These are phyloP conservation scores for Mus pahari DNA, from an alignment of 2,113 vertebrate species.

Conservation along the genomic window DNA sequence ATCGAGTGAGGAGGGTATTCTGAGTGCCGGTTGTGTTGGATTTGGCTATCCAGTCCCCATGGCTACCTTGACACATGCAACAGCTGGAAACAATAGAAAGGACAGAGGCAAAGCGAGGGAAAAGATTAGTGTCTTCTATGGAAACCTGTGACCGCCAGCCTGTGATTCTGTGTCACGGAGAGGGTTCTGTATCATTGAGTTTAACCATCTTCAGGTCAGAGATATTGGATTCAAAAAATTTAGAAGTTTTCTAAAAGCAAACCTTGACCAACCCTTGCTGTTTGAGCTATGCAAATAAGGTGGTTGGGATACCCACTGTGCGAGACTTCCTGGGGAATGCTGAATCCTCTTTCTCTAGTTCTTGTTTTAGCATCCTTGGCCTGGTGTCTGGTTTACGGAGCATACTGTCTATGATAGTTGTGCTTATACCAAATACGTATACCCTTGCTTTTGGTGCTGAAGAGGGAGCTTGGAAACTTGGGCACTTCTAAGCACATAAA, in stretches of 20 bases:
- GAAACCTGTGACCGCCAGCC: not conserved
- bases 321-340: not conserved
- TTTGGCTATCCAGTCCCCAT: not conserved
- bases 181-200: not conserved
- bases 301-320: no score
- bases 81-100: not conserved
- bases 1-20: rapidly evolving
- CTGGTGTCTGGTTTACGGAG: not conserved
- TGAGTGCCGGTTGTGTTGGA: rapidly evolving
- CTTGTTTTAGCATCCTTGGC: not conserved
- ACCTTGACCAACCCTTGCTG: not conserved
- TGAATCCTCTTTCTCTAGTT: not conserved
- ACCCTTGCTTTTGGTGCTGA: not conserved
- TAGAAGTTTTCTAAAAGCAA: not conserved
- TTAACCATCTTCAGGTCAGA: not conserved
- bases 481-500: not conserved
- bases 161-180: not conserved
- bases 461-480: not conserved
- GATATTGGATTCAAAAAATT: not conserved
- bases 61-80: not conserved
- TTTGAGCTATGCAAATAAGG: not conserved
- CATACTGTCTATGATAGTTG: not conserved
- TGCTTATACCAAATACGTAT: not conserved
- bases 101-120: rapidly evolving
- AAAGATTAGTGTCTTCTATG: not conserved